A percentile compares a stretch with the other conserved stretches of the same genome.
phyloP scores from a whole-genome alignment of 2,888 invertebrate species.

The Drosophila gaucha region DNA sequence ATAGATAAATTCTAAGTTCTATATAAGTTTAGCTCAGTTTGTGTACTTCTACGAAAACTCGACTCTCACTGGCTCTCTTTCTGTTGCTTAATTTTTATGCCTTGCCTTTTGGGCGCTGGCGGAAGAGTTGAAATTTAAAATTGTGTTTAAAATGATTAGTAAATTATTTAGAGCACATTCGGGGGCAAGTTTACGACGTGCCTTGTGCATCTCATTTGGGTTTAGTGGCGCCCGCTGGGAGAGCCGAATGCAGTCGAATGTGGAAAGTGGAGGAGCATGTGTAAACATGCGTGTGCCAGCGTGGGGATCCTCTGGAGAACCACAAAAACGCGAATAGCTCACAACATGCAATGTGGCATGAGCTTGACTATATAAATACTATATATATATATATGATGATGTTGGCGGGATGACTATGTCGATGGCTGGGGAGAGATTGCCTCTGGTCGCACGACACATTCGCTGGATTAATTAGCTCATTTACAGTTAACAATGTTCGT shows the following conservation, averaged over 20 bases:
- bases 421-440: conserved; percentile 28
- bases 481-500: conserved; percentile 84
- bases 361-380: neutral
- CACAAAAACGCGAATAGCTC: conserved; percentile 69
- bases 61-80: neutral
- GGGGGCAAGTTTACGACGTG: conserved; percentile 66
- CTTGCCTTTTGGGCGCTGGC: neutral
- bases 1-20: no score
- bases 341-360: conserved; percentile 46
- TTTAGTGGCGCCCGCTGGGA: conserved; percentile 59
- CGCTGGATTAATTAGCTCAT: conserved; percentile 84
- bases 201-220: conserved; percentile 72
- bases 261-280: conserved; percentile 3
- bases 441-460: no score
- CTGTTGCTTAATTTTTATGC: neutral
- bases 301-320: conserved; percentile 72
- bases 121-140: conserved; percentile 34
- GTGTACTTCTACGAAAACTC: no score
- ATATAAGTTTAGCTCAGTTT: no score
- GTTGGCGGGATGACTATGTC: no score
- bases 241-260: conserved; percentile 27
- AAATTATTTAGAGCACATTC: conserved; percentile 59
- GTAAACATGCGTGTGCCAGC: conserved; percentile 41
- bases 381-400: neutral
- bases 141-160: conserved; percentile 44